phyloP scores from a whole-genome alignment of 1,140 invertebrate genomes.

The Latrodectus geometricus region DNA sequence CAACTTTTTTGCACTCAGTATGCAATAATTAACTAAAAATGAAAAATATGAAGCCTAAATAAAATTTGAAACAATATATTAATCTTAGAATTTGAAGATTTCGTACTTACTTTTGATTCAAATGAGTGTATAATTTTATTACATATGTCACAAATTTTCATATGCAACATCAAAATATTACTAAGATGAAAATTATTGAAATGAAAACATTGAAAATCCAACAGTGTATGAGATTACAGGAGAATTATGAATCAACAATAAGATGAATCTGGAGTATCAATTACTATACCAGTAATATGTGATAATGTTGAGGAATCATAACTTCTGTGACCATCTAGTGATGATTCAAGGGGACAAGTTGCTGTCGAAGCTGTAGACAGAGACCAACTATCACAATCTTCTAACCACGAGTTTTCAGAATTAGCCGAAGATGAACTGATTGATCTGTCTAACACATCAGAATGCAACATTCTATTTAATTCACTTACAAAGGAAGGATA shows the following conservation, averaged over 20 bases:
- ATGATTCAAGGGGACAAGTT: slow-evolving; percentile 21
- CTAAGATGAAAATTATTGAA: too few relatives aligned
- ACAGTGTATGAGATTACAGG: not conserved
- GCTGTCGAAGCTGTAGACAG: slow-evolving; percentile 51
- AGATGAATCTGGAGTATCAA: slow-evolving; percentile 43
- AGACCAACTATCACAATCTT: slow-evolving; percentile 51
- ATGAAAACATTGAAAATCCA: too few relatives aligned
- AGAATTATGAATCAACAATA: slow-evolving; percentile 20
- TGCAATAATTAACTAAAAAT: too few relatives aligned
- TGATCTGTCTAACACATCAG: not conserved
- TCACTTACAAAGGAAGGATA: not conserved
- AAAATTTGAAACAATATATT: too few relatives aligned
- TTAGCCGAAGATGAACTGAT: not conserved
- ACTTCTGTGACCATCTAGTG: not conserved
- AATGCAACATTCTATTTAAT: slow-evolving; percentile 7
- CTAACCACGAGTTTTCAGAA: slow-evolving; percentile 15
- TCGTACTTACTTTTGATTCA: too few relatives aligned
- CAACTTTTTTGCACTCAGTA: too few relatives aligned
- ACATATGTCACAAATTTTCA: too few relatives aligned
- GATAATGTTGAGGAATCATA: slow-evolving; percentile 22
- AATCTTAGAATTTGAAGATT: too few relatives aligned
- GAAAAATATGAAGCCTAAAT: too few relatives aligned
- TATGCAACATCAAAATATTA: too few relatives aligned
- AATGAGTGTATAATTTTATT: too few relatives aligned
- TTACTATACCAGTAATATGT: slow-evolving; percentile 4